Percentiles rank a stretch among this genome's conserved stretches.
phyloP scores from a whole-genome alignment of 2,113 vertebrate species.

The Etheostoma spectabile region DNA sequence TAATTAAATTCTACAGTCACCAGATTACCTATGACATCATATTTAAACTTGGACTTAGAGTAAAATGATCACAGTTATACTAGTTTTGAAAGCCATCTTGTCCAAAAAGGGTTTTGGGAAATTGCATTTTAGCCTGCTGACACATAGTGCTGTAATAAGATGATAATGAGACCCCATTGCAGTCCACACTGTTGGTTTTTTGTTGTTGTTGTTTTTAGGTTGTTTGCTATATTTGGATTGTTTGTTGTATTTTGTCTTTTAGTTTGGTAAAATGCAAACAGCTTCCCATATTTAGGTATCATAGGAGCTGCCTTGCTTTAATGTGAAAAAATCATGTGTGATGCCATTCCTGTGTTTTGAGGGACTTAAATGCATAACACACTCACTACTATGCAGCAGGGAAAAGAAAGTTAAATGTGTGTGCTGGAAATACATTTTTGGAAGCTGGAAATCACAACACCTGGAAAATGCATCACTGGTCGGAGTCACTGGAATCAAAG shows the following conservation, averaged over 20 bases:
- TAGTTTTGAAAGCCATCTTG: too few relatives aligned
- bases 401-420: background rate
- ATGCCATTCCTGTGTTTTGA: background rate
- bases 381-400: background rate
- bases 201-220: background rate
- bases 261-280: background rate
- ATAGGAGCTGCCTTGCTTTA: background rate
- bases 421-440: background rate
- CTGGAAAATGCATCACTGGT: background rate
- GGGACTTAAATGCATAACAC: background rate
- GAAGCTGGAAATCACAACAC: background rate
- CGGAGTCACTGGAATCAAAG: background rate
- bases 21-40: background rate
- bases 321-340: background rate
- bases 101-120: too few relatives aligned
- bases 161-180: too few relatives aligned
- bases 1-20: background rate
- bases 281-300: background rate
- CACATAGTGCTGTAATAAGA: too few relatives aligned
- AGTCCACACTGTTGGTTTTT: too few relatives aligned
- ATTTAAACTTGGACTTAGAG: background rate
- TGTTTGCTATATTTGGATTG: background rate
- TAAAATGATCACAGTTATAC: background rate
- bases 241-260: background rate
- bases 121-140: too few relatives aligned